These are phyloP conservation scores for Xiphophorus birchmanni DNA, from an alignment of 2,797 vertebrate species.

Conservation along the genomic window DNA sequence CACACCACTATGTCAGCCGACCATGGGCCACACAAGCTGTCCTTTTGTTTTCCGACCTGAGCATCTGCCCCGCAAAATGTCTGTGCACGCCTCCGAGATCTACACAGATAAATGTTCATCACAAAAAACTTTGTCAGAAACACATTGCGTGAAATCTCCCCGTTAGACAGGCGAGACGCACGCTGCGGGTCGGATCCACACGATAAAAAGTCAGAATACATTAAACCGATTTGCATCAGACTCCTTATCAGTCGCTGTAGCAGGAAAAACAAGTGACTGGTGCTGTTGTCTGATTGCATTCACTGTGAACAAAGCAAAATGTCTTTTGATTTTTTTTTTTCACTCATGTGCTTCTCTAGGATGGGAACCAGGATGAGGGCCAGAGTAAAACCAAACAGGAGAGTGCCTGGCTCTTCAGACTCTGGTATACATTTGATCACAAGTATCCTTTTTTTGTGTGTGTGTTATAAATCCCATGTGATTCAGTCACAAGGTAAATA, in stretches of 20 bases:
- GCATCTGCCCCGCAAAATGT: no score
- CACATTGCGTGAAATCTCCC: neutral
- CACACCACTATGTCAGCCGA: no score
- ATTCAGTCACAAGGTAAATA: neutral
- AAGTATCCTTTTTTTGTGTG: conserved; percentile 92
- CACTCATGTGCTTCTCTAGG: conserved; percentile 76
- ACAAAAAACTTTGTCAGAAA: neutral
- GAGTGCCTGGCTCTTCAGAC: conserved; percentile 96
- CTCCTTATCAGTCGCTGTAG: no score
- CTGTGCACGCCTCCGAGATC: no score
- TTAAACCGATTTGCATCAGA: neutral
- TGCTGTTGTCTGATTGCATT: neutral
- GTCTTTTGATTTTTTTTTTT: neutral
- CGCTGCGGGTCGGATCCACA: no score
- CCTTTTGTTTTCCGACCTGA: no score
- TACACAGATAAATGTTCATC: neutral
- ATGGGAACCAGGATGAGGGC: conserved; percentile 83
- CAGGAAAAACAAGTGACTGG: neutral
- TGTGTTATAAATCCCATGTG: neutral
- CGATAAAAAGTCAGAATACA: no score
- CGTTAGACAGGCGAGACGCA: neutral
- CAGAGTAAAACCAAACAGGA: conserved; percentile 93
- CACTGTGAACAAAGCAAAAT: neutral
- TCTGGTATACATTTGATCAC: conserved; percentile 99
- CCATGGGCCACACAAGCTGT: no score